These are phyloP conservation scores for Pogonomyrmex californicus DNA, from an alignment of 1,140 invertebrate species.

Conservation along the genomic window DNA sequence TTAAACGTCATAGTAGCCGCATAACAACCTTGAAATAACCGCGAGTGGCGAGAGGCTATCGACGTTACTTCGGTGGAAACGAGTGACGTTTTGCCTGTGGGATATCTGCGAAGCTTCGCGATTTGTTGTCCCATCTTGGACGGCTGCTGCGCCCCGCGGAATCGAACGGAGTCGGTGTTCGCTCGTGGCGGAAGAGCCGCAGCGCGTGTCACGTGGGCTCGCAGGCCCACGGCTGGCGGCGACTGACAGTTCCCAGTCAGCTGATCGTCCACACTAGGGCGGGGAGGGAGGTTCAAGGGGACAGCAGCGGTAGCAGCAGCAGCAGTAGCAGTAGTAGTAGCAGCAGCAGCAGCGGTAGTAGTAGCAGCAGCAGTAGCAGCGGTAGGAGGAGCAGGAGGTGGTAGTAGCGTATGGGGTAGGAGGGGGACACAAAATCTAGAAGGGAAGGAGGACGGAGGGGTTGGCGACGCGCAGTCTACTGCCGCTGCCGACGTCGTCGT, in stretches of 20 bases:
- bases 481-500: constrained; percentile 65
- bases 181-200: constrained; percentile 66
- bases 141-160: background rate
- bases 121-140: background rate
- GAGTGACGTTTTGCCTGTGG: background rate
- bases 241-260: constrained; percentile 83
- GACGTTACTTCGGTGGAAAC: background rate
- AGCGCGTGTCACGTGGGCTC: constrained; percentile 75
- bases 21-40: background rate
- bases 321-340: constrained; percentile 47
- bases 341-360: constrained; percentile 45
- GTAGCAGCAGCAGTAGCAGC: constrained; percentile 46
- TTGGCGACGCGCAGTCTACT: constrained; percentile 82
- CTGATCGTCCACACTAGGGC: constrained; percentile 79
- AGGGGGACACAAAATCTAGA: constrained; percentile 66
- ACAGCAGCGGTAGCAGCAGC: constrained; percentile 50
- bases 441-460: constrained; percentile 69
- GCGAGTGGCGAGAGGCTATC: background rate
- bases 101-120: background rate
- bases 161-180: constrained; percentile 29
- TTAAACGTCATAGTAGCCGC: too few relatives aligned
- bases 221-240: constrained; percentile 76
- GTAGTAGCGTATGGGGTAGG: constrained; percentile 52
- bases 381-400: constrained; percentile 55
- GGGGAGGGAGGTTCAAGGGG: constrained; percentile 54